Percentiles rank a stretch among this genome's conserved stretches.
Conservation (phyloP, 2,113 vertebrate species). For the Pavo muticus region DNA sequence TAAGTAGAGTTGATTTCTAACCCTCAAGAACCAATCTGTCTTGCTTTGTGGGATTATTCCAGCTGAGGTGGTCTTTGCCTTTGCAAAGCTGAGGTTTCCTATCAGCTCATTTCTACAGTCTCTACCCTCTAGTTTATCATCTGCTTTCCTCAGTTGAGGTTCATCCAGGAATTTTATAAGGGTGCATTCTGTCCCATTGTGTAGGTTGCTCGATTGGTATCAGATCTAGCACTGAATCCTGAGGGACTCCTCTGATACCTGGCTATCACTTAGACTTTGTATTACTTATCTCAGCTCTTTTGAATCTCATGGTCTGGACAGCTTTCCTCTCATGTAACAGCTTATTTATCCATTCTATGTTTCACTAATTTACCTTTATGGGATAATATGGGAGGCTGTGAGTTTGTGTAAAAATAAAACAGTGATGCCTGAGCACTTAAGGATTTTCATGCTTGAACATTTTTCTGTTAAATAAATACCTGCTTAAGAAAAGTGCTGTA, state of each 20-base stretch:
- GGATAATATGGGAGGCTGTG: background rate
- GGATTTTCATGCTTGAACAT: background rate
- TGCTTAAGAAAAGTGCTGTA: background rate
- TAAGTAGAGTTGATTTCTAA: background rate
- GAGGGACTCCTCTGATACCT: background rate
- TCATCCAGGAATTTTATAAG: background rate
- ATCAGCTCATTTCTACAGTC: background rate
- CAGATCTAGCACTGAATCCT: background rate
- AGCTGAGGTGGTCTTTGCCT: background rate
- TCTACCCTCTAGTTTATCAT: accelerated
- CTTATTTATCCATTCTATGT: background rate
- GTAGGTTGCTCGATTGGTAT: background rate
- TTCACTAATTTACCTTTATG: background rate
- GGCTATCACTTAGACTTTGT: background rate
- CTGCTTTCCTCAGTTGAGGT: background rate
- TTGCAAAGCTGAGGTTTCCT: background rate
- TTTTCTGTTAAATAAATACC: background rate
- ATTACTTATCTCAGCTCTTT: background rate
- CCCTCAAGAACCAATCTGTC: background rate
- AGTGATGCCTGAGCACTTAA: background rate
- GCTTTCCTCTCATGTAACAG: background rate
- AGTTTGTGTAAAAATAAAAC: background rate
- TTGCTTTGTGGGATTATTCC: background rate
- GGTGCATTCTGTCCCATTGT: background rate
- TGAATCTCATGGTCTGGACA: background rate